Conservation (phyloP, 2,888 invertebrate species). For the Psylliodes chrysocephalus region DNA sequence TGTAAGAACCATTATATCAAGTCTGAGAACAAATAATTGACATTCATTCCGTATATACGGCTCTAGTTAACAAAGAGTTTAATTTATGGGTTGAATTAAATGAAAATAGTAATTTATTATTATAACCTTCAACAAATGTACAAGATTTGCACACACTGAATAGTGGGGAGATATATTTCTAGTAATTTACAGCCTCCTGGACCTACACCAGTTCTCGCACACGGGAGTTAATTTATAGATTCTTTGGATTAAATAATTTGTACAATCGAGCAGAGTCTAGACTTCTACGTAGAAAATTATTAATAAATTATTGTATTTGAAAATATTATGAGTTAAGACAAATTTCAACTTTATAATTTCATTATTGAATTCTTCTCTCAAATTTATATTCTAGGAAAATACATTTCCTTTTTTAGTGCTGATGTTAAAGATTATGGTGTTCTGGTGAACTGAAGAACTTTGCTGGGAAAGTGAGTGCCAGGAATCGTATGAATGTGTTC, state of each 20-base stretch:
- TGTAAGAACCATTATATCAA: constrained; percentile 28
- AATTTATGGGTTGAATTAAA: constrained; percentile 38
- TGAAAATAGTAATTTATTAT: constrained; percentile 39
- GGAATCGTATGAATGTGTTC: too few relatives aligned
- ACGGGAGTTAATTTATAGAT: constrained; percentile 13
- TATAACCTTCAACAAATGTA: constrained; percentile 36
- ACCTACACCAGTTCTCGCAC: constrained; percentile 14
- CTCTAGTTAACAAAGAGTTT: constrained; percentile 37
- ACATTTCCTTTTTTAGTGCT: too few relatives aligned
- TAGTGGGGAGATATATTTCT: constrained; percentile 16
- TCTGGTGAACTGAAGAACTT: too few relatives aligned
- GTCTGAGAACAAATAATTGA: constrained; percentile 37
- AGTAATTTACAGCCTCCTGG: constrained; percentile 19
- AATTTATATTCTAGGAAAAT: too few relatives aligned
- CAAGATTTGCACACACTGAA: constrained; percentile 26
- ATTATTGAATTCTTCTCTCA: too few relatives aligned
- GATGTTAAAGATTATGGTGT: too few relatives aligned
- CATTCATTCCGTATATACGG: constrained; percentile 35
- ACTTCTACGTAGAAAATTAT: too few relatives aligned
- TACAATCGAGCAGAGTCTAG: too few relatives aligned
- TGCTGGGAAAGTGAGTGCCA: too few relatives aligned
- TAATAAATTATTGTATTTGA: too few relatives aligned
- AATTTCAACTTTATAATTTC: too few relatives aligned
- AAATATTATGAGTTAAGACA: too few relatives aligned
- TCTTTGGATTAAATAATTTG: constrained; percentile 1